Evolutionary conservation across 2,888 invertebrate species (phyloP).

Genomic region (Drosophila nigricruria): DNA sequence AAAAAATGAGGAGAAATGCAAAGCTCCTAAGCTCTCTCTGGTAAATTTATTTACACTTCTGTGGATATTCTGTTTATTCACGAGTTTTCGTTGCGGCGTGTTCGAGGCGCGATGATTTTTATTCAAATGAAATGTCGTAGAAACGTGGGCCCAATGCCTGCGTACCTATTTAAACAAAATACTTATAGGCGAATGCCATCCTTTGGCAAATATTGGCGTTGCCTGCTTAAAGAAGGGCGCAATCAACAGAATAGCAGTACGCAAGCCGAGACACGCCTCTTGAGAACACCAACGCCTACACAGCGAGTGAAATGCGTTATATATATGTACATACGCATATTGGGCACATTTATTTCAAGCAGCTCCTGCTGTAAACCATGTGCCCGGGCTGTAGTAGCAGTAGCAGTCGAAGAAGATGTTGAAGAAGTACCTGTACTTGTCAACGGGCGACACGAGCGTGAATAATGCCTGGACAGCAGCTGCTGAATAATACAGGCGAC

Average conservation of each 20-base stretch:
- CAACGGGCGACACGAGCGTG: slow-evolving; percentile 40
- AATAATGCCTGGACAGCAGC: slow-evolving; percentile 60
- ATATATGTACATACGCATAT: slow-evolving; percentile 22
- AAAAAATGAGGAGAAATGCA: background rate
- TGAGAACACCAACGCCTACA: slow-evolving; percentile 2
- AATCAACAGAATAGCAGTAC: slow-evolving; percentile 32
- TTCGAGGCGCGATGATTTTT: slow-evolving; percentile 50
- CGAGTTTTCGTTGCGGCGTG: slow-evolving; percentile 64
- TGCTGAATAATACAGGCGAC: slow-evolving; percentile 62
- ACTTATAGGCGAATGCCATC: slow-evolving; percentile 74
- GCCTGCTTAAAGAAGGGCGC: slow-evolving; percentile 41
- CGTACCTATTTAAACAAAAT: slow-evolving; percentile 77
- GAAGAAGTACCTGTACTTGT: slow-evolving; percentile 37
- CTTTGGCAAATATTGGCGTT: slow-evolving; percentile 71
- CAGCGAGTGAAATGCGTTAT: slow-evolving; percentile 42
- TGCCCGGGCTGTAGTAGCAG: background rate
- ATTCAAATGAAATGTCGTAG: slow-evolving; percentile 43
- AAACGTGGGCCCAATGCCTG: slow-evolving; percentile 45
- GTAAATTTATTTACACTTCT: slow-evolving; percentile 72
- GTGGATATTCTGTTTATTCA: slow-evolving; percentile 77
- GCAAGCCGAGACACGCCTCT: slow-evolving; percentile 40
- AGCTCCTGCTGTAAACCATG: slow-evolving; percentile 36
- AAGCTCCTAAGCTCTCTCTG: slow-evolving; percentile 20
- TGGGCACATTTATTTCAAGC: slow-evolving; percentile 24
- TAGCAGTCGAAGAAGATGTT: background rate